Evolutionary conservation across 2,888 invertebrate species (phyloP), one percentile per base, ranked within the genome.

Genomic region (Agelastica alni): DNA sequence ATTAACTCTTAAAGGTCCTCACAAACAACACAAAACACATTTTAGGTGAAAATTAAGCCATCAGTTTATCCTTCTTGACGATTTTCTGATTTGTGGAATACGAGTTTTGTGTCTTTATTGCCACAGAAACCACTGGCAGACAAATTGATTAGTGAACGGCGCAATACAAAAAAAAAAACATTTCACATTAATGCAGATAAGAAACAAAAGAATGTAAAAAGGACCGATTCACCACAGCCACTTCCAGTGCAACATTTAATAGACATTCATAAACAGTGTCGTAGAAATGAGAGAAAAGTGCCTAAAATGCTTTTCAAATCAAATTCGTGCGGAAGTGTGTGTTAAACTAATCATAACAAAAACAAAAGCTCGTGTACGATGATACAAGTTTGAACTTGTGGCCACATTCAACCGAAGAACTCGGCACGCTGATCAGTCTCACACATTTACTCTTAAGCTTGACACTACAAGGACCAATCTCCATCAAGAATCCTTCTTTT

Each of bases 161-260:
- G 30, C 47, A 30, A 34, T 10, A 18, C 18, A 41, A 52, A 41
- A 31, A 53, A 31, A 22, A 31, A 47, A 32, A 47, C 28, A 14
- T 22, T 47, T 47, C 47, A 42, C 36, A 41, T 48, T 48, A 41
- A 39, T n/a, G 20, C 7, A 6, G 47, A 42, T 47, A 53, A 43
- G 17, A 28, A 16, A 44, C 31, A 56, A 51, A 41, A 31, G 49
- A 47, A 42, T 18, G 48, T 36, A 54, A 47, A 45, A 36, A 46
- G 34, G 18, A 37, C 51, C 59, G 54, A 57, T 56, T 60, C 55
- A n/a, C n/a, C 42, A 55, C 56, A 10, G 37, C 37, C 37, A 37
- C 18, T 37, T n/a, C 37, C 16, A 6, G 4, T 12, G n/a, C 10
- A 37, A 37, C 18, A 17, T 18, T n/a, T 9, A 18, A 16, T 4